Conservation (phyloP, 92 coral and sea anemone species). For the Heliopora coerulea region DNA sequence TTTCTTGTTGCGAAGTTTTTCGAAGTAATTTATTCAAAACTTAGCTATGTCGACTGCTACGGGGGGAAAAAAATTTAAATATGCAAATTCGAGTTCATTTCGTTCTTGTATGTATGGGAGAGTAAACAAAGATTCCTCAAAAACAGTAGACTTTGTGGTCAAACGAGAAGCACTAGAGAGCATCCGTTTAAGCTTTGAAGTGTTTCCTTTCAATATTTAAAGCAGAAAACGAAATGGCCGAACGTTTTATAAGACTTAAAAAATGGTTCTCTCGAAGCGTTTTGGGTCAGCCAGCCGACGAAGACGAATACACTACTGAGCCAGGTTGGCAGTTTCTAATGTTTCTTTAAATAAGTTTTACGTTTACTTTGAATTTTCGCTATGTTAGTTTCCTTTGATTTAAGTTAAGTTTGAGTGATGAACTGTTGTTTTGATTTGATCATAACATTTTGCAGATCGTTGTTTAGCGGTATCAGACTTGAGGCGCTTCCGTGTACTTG, state of each 20-base stretch:
- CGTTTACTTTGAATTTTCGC: too few species aligned
- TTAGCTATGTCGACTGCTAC: background rate
- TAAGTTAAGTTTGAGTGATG: background rate
- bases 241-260: slow-evolving; percentile 25
- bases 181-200: background rate
- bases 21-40: background rate
- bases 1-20: too few species aligned
- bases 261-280: slow-evolving; percentile 42
- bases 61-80: background rate
- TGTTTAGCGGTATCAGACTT: background rate
- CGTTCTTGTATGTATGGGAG: background rate
- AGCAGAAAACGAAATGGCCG: slow-evolving; percentile 12
- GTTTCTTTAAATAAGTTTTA: too few species aligned
- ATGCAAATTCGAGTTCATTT: background rate
- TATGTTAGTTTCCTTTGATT: background rate
- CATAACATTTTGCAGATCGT: background rate
- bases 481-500: background rate
- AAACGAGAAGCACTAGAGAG: background rate
- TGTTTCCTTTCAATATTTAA: background rate
- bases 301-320: slow-evolving; percentile 33
- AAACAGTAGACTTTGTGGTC: background rate
- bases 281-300: slow-evolving; percentile 37
- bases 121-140: background rate
- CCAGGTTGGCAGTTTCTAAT: slow-evolving; percentile 27
- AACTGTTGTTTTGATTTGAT: slow-evolving; percentile 23